Base-by-base conservation (phyloP, 2,888 invertebrate genomes). In the Eupithecia subumbrata region DNA sequence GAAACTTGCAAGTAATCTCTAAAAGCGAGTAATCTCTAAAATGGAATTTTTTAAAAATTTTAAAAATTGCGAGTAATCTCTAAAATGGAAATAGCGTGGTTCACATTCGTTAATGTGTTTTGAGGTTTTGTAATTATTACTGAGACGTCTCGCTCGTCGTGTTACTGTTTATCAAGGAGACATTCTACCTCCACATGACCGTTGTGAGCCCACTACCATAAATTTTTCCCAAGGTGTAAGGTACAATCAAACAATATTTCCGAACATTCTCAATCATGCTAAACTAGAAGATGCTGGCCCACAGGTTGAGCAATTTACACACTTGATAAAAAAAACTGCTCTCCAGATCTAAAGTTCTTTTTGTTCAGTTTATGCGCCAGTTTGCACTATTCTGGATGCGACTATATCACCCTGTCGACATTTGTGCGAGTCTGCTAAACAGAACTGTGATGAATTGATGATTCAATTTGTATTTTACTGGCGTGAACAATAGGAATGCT, bases 271-370 rank as follows among this genome's bases (percentile, higher is more conserved):
- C 83, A 97, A 98, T 81, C 99, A 99, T 86, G 97, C 97, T 81
- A 98, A 97, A 84, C 99, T 99, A 90, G 98, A 98, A 88, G 99
- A 99, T 86, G 99, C 99, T 73, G 98, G 98, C 0, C 95, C 97
- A 79, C 99, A 99, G 87, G 97, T 99, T 40, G 98, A 98, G 89
- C 98, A 98, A 89, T 99, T 98, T 90, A 98, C 98, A 80, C 98
- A 99, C 8, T 95, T 99, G 69, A 98, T 99, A 99, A 99, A 95
- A 97, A 99, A 77, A 97, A 98, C n/a, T 99, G 99, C 91, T 98
- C 98, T 83, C 97, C 98, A 0, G 98, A 99, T 89, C 95, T 99
- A n/a, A n/a, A 98, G 89, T 97, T 99, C 84, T 99, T 99, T 90
- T 95, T n/a, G 75, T 99, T 97, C 99, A 3, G 96, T 99, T 82